A percentile compares a stretch with the other conserved stretches of the same genome.
These are phyloP conservation scores for Caradrina kadenii DNA, from an alignment of 2,888 invertebrate species.

Conservation along the genomic window DNA sequence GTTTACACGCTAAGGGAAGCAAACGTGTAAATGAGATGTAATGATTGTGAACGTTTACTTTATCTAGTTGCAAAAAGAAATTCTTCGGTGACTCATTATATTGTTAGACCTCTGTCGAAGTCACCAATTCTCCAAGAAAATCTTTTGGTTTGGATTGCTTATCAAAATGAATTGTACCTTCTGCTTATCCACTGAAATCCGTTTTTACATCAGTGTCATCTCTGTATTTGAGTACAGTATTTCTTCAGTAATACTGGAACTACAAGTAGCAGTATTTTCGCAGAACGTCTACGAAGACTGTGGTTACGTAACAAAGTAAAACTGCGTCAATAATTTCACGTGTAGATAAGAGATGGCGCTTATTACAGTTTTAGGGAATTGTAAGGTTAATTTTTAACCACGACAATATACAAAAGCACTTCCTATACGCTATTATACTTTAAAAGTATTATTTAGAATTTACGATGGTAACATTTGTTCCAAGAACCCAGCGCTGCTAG, in stretches of 20 bases:
- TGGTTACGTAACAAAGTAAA: not conserved
- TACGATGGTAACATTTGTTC: no score
- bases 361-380: not conserved
- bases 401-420: not conserved
- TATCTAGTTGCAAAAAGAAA: no score
- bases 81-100: no score
- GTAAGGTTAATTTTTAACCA: not conserved
- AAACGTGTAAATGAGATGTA: no score
- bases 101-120: no score
- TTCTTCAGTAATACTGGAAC: not conserved
- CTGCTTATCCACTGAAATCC: not conserved
- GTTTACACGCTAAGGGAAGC: no score
- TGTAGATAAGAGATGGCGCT: conserved; percentile 49
- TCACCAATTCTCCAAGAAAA: no score
- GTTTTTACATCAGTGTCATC: conserved; percentile 24
- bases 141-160: no score
- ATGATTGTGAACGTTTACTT: no score
- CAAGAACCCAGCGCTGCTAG: no score
- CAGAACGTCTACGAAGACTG: conserved; percentile 17
- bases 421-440: no score
- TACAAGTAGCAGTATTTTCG: not conserved
- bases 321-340: not conserved
- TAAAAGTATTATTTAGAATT: no score
- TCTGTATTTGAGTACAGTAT: conserved; percentile 1
- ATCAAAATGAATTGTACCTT: not conserved